A percentile compares a stretch with the other conserved stretches of the same genome.
Conservation (phyloP, 1,140 invertebrate species). For the Bactericera cockerelli region DNA sequence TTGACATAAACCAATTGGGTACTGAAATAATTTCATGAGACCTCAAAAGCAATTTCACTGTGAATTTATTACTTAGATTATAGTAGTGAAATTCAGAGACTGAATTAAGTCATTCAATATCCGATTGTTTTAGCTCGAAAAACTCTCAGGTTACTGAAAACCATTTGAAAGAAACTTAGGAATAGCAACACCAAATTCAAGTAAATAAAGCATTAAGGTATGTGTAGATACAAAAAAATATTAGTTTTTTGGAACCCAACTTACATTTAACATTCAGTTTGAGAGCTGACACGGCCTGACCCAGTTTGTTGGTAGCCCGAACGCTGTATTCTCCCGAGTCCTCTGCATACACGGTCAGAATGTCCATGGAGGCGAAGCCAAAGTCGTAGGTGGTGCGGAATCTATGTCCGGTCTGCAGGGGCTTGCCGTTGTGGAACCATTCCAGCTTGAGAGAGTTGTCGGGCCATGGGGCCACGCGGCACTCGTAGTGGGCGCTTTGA, state of each 20-base stretch:
- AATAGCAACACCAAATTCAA: too few species aligned
- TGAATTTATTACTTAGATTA: not conserved
- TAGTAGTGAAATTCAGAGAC: not conserved
- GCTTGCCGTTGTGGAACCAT: slow-evolving; percentile 88
- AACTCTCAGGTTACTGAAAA: too few species aligned
- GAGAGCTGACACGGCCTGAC: slow-evolving; percentile 63
- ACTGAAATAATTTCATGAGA: too few species aligned
- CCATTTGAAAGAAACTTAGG: too few species aligned
- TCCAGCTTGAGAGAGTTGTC: slow-evolving; percentile 85
- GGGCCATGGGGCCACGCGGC: slow-evolving; percentile 85
- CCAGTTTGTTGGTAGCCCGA: slow-evolving; percentile 71
- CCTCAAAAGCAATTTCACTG: not conserved
- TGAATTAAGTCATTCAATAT: too few species aligned
- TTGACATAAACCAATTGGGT: slow-evolving; percentile 18
- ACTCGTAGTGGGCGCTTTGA: slow-evolving; percentile 89
- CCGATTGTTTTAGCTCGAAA: too few species aligned
- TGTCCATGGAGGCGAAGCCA: slow-evolving; percentile 85
- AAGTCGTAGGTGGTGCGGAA: slow-evolving; percentile 89
- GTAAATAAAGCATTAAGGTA: too few species aligned
- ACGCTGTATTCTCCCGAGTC: slow-evolving; percentile 88
- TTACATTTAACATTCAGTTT: slow-evolving; percentile 67
- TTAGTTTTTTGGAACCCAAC: too few species aligned
- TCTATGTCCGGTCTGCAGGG: slow-evolving; percentile 75
- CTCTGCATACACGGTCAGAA: slow-evolving; percentile 82
- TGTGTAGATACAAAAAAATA: too few species aligned